Percentiles rank a stretch among this genome's conserved stretches.
phyloP scores from a whole-genome alignment of 1,140 invertebrate species.

The Zaprionus gabonicus region DNA sequence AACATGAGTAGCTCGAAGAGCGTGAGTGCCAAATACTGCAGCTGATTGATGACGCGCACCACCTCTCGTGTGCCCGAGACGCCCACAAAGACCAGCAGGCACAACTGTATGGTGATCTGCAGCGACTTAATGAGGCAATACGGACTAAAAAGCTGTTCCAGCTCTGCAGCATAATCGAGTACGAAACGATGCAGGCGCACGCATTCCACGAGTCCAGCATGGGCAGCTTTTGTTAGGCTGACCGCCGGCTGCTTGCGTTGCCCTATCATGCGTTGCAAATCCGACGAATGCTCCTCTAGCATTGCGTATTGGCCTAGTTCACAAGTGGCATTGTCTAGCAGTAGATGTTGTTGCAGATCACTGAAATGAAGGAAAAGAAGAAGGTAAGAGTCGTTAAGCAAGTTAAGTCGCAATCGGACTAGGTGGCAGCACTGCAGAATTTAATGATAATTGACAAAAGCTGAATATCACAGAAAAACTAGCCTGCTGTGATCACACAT shows the following conservation, averaged over 20 bases:
- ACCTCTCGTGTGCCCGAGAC: conserved; percentile 66
- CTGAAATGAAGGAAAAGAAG: conserved; percentile 13
- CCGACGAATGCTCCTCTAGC: conserved; percentile 56
- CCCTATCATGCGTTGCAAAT: conserved; percentile 39
- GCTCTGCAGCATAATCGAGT: conserved; percentile 48
- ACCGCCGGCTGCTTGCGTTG: neutral
- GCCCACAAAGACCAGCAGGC: conserved; percentile 73
- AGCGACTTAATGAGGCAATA: conserved; percentile 77
- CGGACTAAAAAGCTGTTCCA: conserved; percentile 75
- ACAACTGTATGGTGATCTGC: conserved; percentile 77
- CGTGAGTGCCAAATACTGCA: conserved; percentile 70
- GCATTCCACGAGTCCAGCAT: conserved; percentile 63
- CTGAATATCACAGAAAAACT: neutral
- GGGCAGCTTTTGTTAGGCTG: conserved; percentile 27
- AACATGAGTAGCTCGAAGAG: conserved; percentile 74
- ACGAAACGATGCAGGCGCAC: conserved; percentile 71
- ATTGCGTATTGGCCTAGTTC: conserved; percentile 74
- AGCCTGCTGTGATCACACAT: neutral
- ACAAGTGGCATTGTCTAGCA: conserved; percentile 42
- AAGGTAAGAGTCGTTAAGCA: neutral
- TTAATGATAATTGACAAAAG: neutral
- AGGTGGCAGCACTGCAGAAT: neutral
- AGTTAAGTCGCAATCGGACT: neutral
- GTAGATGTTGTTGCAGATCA: conserved; percentile 43
- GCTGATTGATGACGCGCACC: conserved; percentile 68